phyloP scores from a whole-genome alignment of 2,113 vertebrate genomes.

The Heterochromis multidens region DNA sequence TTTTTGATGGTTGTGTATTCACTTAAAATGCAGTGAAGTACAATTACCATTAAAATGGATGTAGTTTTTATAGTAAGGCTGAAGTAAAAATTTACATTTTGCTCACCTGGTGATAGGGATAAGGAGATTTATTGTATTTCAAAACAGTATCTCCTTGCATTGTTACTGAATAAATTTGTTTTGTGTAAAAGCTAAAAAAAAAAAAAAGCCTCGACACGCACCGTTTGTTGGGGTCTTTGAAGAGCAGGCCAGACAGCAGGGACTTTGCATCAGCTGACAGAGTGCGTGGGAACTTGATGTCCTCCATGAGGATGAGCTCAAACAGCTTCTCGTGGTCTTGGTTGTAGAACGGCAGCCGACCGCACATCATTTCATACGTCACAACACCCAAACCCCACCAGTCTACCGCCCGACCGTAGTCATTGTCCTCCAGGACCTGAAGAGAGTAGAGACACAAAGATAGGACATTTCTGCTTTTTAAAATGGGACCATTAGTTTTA shows the following conservation, averaged over 20 bases:
- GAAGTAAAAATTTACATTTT: neutral
- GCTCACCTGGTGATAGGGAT: neutral
- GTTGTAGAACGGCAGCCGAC: conserved; percentile 95
- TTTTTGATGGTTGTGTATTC: too few species aligned
- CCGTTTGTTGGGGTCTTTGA: conserved; percentile 98
- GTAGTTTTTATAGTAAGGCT: too few species aligned
- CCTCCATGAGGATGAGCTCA: conserved; percentile 97
- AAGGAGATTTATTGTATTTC: neutral
- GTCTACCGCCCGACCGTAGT: conserved; percentile 95
- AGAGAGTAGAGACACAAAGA: neutral
- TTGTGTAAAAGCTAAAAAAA: neutral
- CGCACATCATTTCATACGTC: conserved; percentile 99
- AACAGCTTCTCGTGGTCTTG: conserved; percentile 98
- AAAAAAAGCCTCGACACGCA: conserved; percentile 31
- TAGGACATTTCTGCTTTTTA: neutral
- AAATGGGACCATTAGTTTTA: conserved; percentile 40
- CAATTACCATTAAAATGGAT: too few species aligned
- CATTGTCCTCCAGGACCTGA: conserved; percentile 95
- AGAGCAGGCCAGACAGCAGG: conserved; percentile 92
- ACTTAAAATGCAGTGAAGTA: too few species aligned
- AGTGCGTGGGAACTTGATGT: conserved; percentile 97
- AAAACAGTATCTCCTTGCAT: neutral
- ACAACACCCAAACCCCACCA: conserved; percentile 98
- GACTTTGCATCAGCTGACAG: conserved; percentile 95
- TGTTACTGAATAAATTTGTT: neutral